These are phyloP conservation scores for Archilochus colubris DNA, from an alignment of 2,113 vertebrate species.

Conservation along the genomic window DNA sequence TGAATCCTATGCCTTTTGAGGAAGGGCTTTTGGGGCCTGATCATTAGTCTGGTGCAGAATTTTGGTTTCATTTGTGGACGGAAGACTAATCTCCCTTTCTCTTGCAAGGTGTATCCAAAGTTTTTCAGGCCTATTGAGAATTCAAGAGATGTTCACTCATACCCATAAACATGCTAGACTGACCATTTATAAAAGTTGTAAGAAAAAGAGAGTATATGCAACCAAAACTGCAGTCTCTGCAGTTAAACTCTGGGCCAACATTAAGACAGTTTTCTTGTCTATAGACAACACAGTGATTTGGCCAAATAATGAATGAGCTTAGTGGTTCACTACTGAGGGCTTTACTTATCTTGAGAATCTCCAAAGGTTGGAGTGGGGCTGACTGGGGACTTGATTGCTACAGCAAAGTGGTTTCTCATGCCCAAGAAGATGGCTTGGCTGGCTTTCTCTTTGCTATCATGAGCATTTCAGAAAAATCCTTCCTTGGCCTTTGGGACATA, in stretches of 20 bases:
- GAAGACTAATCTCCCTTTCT: background rate
- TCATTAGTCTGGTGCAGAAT: background rate
- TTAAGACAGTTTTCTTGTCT: background rate
- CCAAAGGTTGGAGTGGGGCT: background rate
- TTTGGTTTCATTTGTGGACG: background rate
- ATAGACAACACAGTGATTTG: background rate
- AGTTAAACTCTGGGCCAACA: background rate
- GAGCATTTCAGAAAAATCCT: background rate
- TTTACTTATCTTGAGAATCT: background rate
- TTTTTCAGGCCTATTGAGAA: background rate
- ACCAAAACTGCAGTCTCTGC: background rate
- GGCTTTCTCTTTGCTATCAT: background rate
- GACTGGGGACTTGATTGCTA: background rate
- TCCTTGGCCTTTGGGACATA: background rate
- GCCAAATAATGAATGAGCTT: background rate
- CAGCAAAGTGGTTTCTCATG: background rate
- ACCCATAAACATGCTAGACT: rapidly evolving
- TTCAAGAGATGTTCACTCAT: background rate
- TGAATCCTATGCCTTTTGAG: background rate
- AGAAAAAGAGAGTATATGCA: background rate
- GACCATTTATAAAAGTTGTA: background rate
- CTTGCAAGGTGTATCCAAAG: background rate
- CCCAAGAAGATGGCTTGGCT: background rate
- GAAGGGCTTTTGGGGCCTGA: background rate
- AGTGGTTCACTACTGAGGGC: background rate